Evolutionary conservation across 2,113 vertebrate species (phyloP).

Genomic region (Hippocampus zosterae): DNA sequence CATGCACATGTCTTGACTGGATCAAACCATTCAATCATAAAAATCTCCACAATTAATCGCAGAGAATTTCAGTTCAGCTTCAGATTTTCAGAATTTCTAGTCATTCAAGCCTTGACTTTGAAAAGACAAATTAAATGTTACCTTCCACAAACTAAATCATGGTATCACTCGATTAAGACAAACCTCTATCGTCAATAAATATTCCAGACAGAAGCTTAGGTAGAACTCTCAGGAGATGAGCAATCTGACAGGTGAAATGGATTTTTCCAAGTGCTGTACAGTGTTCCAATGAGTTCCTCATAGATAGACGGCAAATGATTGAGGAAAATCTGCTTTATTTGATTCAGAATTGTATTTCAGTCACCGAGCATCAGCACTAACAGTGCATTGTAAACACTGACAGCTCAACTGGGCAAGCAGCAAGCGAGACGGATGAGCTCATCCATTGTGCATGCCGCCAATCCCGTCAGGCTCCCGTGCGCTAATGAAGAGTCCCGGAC

Average conservation of each 20-base stretch:
- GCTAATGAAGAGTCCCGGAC: slow-evolving; percentile 30
- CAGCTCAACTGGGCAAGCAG: slow-evolving; percentile 52
- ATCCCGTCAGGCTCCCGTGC: slow-evolving; percentile 52
- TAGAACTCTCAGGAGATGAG: too few relatives aligned
- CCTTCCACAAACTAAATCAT: too few relatives aligned
- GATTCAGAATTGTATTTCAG: neutral
- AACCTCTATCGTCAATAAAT: too few relatives aligned
- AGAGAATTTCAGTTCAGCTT: too few relatives aligned
- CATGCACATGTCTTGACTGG: too few relatives aligned
- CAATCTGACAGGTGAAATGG: neutral
- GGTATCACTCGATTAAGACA: too few relatives aligned
- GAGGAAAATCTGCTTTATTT: neutral
- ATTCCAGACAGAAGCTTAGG: too few relatives aligned
- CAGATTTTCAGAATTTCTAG: too few relatives aligned
- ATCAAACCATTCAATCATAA: too few relatives aligned
- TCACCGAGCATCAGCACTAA: neutral
- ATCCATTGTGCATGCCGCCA: slow-evolving; percentile 43
- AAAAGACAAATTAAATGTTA: too few relatives aligned
- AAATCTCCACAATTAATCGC: too few relatives aligned
- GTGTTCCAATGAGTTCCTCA: neutral
- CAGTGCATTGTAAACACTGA: slow-evolving; percentile 41
- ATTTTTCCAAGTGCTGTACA: neutral
- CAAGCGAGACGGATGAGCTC: slow-evolving; percentile 62
- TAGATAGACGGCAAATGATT: neutral
- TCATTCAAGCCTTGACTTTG: too few relatives aligned